phyloP scores from a whole-genome alignment of 2,797 vertebrate genomes.

The Knipowitschia caucasica region DNA sequence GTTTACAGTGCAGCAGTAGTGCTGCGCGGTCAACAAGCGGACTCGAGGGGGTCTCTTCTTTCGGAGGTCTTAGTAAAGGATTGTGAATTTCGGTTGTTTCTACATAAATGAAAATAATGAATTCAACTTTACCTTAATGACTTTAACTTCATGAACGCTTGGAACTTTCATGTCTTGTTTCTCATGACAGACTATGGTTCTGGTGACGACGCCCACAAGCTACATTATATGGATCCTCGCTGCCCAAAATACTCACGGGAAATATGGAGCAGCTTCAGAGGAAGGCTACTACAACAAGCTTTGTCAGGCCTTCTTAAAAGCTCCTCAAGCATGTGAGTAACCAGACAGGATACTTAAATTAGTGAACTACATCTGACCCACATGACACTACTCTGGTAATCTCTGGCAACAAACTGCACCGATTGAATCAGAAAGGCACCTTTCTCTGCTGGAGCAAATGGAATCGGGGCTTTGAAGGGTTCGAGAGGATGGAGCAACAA shows the following conservation, averaged over 20 bases:
- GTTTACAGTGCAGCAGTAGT: constrained; percentile 85
- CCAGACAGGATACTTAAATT: background rate
- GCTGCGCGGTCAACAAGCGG: constrained; percentile 81
- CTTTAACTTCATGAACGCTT: background rate
- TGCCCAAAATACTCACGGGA: constrained; percentile 86
- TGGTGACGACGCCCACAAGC: constrained; percentile 94
- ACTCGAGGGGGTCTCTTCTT: constrained; percentile 82
- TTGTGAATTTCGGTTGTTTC: constrained; percentile 10
- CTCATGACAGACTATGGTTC: constrained; percentile 85
- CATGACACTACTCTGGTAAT: background rate
- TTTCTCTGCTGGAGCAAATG: constrained; percentile 91
- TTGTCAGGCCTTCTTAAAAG: constrained; percentile 82
- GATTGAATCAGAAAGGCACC: constrained; percentile 73
- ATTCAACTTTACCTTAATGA: no score
- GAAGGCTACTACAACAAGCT: constrained; percentile 93
- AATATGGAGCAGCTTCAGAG: constrained; percentile 83
- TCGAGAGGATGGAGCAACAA: constrained; percentile 81
- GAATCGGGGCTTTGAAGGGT: constrained; percentile 91
- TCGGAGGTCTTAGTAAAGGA: constrained; percentile 84
- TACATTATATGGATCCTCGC: constrained; percentile 92
- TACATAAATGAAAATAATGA: no score
- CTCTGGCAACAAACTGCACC: constrained; percentile 76
- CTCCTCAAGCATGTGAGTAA: constrained; percentile 83
- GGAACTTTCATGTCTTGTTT: constrained; percentile 4
- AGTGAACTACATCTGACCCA: background rate